Conservation (phyloP, 2,797 vertebrate genomes). For the Characodon lateralis region DNA sequence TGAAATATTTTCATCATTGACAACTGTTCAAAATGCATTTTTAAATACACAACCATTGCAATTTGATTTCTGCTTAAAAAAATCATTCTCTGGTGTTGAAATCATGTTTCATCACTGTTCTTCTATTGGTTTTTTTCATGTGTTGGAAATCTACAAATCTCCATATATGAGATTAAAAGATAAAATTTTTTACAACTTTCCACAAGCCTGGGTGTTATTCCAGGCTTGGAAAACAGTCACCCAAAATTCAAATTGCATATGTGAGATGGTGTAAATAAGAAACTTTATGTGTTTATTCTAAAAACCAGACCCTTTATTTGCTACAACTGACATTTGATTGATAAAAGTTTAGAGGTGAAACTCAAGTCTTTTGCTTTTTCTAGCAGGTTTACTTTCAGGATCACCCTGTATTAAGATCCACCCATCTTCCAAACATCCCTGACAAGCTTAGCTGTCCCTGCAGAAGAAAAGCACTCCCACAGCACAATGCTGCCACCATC, state of each 20-base stretch:
- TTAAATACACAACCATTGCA: too few relatives aligned
- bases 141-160: too few relatives aligned
- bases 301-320: background rate
- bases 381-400: background rate
- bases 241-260: background rate
- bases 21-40: too few relatives aligned
- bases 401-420: background rate
- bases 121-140: too few relatives aligned
- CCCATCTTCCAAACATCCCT: too few relatives aligned
- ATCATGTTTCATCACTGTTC: too few relatives aligned
- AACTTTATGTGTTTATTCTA: background rate
- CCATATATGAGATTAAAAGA: too few relatives aligned
- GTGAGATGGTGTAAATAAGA: background rate
- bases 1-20: too few relatives aligned
- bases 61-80: too few relatives aligned
- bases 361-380: background rate
- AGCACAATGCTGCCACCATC: background rate
- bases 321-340: background rate
- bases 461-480: background rate
- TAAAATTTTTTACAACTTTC: background rate
- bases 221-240: background rate
- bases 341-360: background rate
- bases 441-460: too few relatives aligned
- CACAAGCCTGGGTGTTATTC: background rate
- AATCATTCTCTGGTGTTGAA: too few relatives aligned